Evolutionary conservation across 2,888 invertebrate species (phyloP).

Genomic region (Acleris literana): DNA sequence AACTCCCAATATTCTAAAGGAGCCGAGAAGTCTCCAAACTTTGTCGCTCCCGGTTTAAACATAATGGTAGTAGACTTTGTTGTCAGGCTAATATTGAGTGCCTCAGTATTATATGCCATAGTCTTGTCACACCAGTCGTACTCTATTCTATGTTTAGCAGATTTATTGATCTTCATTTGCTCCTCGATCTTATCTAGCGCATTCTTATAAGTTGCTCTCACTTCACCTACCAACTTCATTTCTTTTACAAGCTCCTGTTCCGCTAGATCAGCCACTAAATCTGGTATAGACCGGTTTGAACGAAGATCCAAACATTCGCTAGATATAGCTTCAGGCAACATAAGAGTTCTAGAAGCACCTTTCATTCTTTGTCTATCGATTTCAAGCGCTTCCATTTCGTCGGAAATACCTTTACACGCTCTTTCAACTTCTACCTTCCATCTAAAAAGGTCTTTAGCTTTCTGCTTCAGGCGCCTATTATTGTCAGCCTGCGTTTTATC

Average conservation of each 20-base stretch:
- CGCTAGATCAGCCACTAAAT: constrained; percentile 89
- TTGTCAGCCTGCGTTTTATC: constrained; percentile 88
- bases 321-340: constrained; percentile 89
- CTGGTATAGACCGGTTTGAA: constrained; percentile 87
- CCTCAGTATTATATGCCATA: constrained; percentile 90
- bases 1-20: constrained; percentile 91
- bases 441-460: constrained; percentile 87
- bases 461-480: constrained; percentile 85
- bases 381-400: constrained; percentile 88
- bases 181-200: constrained; percentile 87
- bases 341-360: constrained; percentile 86
- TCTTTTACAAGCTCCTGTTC: constrained; percentile 91
- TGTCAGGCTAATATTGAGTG: constrained; percentile 86
- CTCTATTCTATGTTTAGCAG: constrained; percentile 92
- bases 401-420: constrained; percentile 86
- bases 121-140: constrained; percentile 96
- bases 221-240: constrained; percentile 87
- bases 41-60: constrained; percentile 91
- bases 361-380: constrained; percentile 87
- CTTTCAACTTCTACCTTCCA: constrained; percentile 91
- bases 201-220: constrained; percentile 84
- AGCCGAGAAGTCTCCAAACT: constrained; percentile 88
- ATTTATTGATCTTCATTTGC: constrained; percentile 89
- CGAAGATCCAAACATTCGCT: constrained; percentile 89
- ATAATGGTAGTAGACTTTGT: constrained; percentile 88